Conservation (phyloP, 2,113 vertebrate genomes). For the human region DNA sequence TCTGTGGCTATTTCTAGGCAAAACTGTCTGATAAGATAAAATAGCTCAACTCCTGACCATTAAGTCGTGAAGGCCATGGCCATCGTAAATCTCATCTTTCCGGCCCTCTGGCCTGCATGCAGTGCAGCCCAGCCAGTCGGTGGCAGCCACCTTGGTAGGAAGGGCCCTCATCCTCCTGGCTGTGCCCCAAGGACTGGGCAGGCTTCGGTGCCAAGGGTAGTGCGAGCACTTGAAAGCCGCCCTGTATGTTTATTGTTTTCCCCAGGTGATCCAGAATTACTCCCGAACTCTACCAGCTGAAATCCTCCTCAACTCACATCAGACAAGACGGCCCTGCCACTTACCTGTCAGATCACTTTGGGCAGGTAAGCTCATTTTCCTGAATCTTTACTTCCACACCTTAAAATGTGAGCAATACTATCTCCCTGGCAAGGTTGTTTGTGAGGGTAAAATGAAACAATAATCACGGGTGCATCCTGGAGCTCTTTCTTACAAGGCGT, state of each 20-base stretch:
- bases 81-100: constrained; percentile 43
- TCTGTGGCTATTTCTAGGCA: constrained; percentile 51
- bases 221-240: not conserved
- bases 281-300: not conserved
- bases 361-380: not conserved
- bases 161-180: not conserved
- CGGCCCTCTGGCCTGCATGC: not conserved
- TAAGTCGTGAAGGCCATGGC: constrained; percentile 51
- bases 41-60: constrained; percentile 64
- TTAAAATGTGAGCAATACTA: not conserved
- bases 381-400: not conserved
- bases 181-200: not conserved
- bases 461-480: not conserved
- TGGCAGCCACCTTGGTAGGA: not conserved
- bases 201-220: not conserved
- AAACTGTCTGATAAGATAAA: constrained; percentile 59
- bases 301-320: not conserved
- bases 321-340: not conserved
- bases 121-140: not conserved
- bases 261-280: not conserved
- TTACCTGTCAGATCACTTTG: not conserved
- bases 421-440: not conserved
- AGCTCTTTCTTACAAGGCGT: not conserved
- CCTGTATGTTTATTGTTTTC: not conserved
- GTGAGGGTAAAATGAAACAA: not conserved